Conservation (phyloP, 1,140 invertebrate species). For the Zaprionus ornatus region DNA sequence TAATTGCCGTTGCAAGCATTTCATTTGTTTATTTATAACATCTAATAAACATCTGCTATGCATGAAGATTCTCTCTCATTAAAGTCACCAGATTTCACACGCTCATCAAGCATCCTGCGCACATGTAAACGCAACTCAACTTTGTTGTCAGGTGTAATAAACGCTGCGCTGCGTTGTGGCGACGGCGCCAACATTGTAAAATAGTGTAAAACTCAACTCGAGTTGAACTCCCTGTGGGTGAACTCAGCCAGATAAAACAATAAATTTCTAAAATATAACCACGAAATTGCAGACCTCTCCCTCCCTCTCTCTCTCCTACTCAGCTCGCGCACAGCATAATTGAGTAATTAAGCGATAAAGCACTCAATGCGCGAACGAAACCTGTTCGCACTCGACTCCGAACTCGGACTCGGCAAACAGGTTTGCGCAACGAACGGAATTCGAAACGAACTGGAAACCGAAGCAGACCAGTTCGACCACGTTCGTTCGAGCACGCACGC, state of each 20-base stretch:
- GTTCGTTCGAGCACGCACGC: neutral
- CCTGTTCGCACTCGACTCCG: slow-evolving; percentile 58
- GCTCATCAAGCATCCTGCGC: slow-evolving; percentile 56
- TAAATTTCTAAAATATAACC: slow-evolving; percentile 66
- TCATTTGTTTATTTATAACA: slow-evolving; percentile 14
- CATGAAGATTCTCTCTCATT: slow-evolving; percentile 13
- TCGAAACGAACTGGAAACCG: slow-evolving; percentile 28
- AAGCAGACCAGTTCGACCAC: slow-evolving; percentile 3
- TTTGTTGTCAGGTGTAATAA: slow-evolving; percentile 39
- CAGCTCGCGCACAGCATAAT: slow-evolving; percentile 57
- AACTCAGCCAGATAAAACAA: slow-evolving; percentile 71
- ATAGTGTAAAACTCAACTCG: slow-evolving; percentile 55
- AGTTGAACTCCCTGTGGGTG: slow-evolving; percentile 17
- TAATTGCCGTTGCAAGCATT: neutral
- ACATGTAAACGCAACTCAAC: slow-evolving; percentile 6
- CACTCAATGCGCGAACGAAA: slow-evolving; percentile 62
- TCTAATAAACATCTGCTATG: slow-evolving; percentile 1
- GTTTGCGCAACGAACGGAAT: slow-evolving; percentile 38
- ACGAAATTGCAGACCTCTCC: slow-evolving; percentile 59
- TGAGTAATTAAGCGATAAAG: slow-evolving; percentile 67
- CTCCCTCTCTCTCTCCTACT: neutral
- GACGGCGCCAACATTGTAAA: slow-evolving; percentile 49
- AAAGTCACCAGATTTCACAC: slow-evolving; percentile 54
- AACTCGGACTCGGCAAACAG: slow-evolving; percentile 44
- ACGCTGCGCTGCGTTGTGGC: slow-evolving; percentile 5